Evolutionary conservation across 2,888 invertebrate genomes (phyloP).

Genomic region (Synanthedon andrenaeformis): DNA sequence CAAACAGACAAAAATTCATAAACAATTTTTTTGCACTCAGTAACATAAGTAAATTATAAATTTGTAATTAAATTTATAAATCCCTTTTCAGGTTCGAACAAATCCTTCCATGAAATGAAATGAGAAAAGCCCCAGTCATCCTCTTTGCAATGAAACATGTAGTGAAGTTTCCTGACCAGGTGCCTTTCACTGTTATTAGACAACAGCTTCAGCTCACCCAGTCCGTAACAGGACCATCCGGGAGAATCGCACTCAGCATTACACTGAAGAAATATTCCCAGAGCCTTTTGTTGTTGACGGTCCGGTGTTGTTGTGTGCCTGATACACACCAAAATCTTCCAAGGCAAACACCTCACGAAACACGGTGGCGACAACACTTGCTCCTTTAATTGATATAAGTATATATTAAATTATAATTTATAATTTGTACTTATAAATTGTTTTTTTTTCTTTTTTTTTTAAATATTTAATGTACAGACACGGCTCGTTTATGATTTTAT

Average conservation of each 20-base stretch:
- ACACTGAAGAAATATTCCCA: slow-evolving; percentile 92
- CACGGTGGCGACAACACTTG: slow-evolving; percentile 88
- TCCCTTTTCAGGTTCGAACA: slow-evolving; percentile 91
- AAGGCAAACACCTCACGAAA: slow-evolving; percentile 95
- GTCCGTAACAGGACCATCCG: slow-evolving; percentile 97
- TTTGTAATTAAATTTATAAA: no score
- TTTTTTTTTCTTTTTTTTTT: no score
- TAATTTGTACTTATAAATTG: no score
- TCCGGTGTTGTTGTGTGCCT: slow-evolving; percentile 80
- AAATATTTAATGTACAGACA: no score
- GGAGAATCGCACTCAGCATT: slow-evolving; percentile 96
- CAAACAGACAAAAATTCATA: no score
- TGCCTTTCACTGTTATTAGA: slow-evolving; percentile 79
- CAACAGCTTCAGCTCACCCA: slow-evolving; percentile 91
- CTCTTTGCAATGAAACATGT: slow-evolving; percentile 89
- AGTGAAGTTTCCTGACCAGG: slow-evolving; percentile 89
- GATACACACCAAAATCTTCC: slow-evolving; percentile 98
- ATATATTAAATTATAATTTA: no score
- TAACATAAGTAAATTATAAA: no score
- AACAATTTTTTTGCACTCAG: no score
- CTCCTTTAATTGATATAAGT: slow-evolving; percentile 87
- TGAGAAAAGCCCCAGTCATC: slow-evolving; percentile 97
- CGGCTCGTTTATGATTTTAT: no score
- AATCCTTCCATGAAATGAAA: slow-evolving; percentile 95
- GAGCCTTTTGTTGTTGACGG: slow-evolving; percentile 75